Percentiles rank a stretch among this genome's conserved stretches.
These are phyloP conservation scores for Mermis nigrescens DNA, from an alignment of 2,888 invertebrate genomes.

Conservation along the genomic window DNA sequence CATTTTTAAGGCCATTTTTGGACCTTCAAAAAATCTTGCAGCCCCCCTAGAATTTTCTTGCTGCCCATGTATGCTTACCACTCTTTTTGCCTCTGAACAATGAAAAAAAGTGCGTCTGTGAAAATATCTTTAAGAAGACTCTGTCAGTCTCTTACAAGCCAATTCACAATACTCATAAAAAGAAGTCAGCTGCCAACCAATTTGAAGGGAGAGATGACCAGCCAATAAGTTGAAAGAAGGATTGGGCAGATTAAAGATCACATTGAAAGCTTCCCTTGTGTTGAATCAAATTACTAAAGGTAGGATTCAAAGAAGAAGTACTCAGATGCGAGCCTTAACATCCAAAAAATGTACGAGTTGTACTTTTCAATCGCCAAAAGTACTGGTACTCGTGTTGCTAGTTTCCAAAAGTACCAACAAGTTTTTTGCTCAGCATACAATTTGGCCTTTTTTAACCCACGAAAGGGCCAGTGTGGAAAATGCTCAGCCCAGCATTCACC, in stretches of 20 bases:
- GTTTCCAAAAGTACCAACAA: not conserved
- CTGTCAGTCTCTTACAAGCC: not conserved
- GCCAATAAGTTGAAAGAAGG: not conserved
- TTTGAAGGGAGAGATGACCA: not conserved
- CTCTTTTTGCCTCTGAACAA: not conserved
- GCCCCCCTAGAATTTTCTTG: too few species aligned
- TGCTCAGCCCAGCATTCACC: not conserved
- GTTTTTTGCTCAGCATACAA: not conserved
- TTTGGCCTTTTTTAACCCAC: not conserved
- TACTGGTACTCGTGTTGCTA: not conserved
- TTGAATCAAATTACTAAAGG: not conserved
- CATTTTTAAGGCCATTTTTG: too few species aligned
- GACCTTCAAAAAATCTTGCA: too few species aligned
- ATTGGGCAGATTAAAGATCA: not conserved
- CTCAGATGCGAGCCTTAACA: not conserved
- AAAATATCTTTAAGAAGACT: not conserved
- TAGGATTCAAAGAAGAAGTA: not conserved
- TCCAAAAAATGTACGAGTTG: not conserved
- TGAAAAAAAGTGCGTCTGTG: not conserved
- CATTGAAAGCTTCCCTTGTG: not conserved
- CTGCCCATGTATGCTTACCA: too few species aligned
- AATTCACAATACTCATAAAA: not conserved
- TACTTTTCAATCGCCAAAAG: not conserved
- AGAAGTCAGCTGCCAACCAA: not conserved
- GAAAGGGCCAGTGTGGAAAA: slow-evolving; percentile 3